These are phyloP conservation scores for Drosophila nigromelanica DNA, from an alignment of 1,140 invertebrate species.

Conservation along the genomic window DNA sequence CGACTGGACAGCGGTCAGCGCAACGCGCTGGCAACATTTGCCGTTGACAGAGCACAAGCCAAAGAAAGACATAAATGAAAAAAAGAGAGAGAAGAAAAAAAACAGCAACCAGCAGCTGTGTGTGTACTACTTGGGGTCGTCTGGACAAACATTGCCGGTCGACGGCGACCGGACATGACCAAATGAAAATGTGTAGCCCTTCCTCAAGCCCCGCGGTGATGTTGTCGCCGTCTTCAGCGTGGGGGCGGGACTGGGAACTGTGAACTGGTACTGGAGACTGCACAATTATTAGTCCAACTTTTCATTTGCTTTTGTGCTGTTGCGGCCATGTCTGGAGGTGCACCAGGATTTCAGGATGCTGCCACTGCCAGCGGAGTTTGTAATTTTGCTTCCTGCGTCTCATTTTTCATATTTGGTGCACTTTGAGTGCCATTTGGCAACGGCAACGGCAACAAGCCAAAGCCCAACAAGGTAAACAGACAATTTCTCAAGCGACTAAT, in stretches of 20 bases:
- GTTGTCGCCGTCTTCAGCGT: slow-evolving; percentile 41
- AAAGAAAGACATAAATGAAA: slow-evolving; percentile 31
- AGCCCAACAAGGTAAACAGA: slow-evolving; percentile 78
- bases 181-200: slow-evolving; percentile 77
- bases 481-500: slow-evolving; percentile 80
- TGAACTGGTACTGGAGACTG: slow-evolving; percentile 17
- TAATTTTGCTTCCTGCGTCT: slow-evolving; percentile 77
- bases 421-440: slow-evolving; percentile 71
- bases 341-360: slow-evolving; percentile 63
- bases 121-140: slow-evolving; percentile 80
- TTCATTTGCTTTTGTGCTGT: slow-evolving; percentile 65
- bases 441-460: slow-evolving; percentile 43
- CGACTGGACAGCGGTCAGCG: slow-evolving; percentile 49
- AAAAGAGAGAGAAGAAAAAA: slow-evolving; percentile 7
- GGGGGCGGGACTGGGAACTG: neutral
- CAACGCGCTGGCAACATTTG: slow-evolving; percentile 68
- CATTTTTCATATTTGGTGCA: slow-evolving; percentile 76
- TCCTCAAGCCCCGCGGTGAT: slow-evolving; percentile 48
- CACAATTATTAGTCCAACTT: slow-evolving; percentile 78
- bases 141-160: slow-evolving; percentile 81
- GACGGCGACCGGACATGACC: slow-evolving; percentile 71
- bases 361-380: slow-evolving; percentile 42
- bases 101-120: slow-evolving; percentile 34
- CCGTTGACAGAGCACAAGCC: slow-evolving; percentile 66
- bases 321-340: slow-evolving; percentile 67